A percentile compares a stretch with the other conserved stretches of the same genome.
These are phyloP conservation scores for Phortica variegata DNA, from an alignment of 1,140 invertebrate species.

Conservation along the genomic window DNA sequence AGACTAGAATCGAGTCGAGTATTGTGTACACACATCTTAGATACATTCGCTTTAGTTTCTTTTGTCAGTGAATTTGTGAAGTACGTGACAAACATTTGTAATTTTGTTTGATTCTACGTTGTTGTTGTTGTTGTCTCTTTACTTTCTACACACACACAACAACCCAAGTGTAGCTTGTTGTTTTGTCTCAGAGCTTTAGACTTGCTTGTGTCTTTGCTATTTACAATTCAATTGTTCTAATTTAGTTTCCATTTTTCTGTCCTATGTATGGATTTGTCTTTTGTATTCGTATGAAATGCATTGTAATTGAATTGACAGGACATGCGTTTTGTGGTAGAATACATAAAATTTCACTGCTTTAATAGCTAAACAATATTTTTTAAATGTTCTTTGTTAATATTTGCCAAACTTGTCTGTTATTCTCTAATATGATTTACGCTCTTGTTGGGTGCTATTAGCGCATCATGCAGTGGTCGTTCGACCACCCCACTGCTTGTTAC, in stretches of 20 bases:
- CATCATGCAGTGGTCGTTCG: no score
- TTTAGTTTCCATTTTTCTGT: constrained; percentile 25
- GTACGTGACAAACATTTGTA: constrained; percentile 54
- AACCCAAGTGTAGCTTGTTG: no score
- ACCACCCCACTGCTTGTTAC: no score
- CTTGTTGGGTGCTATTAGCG: no score
- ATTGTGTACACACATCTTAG: constrained; percentile 17
- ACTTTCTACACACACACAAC: no score
- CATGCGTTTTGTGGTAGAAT: constrained; percentile 36
- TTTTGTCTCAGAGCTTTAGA: no score
- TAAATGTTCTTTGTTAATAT: constrained; percentile 18
- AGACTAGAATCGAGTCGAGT: constrained; percentile 3
- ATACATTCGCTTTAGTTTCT: constrained; percentile 22
- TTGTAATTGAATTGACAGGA: constrained; percentile 48
- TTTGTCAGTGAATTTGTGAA: constrained; percentile 53
- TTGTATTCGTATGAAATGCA: constrained; percentile 27
- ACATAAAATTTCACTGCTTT: constrained; percentile 39
- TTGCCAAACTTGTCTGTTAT: no score
- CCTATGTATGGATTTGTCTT: constrained; percentile 14
- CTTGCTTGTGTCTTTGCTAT: constrained; percentile 25
- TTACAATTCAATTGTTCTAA: constrained; percentile 55
- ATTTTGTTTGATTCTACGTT: constrained; percentile 40
- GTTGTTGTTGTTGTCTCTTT: no score
- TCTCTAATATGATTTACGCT: no score
- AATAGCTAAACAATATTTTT: constrained; percentile 12